Evolutionary conservation across 2,888 invertebrate genomes (phyloP), one percentile per base, ranked within the genome.

Genomic region (Apotomis turbidana): DNA sequence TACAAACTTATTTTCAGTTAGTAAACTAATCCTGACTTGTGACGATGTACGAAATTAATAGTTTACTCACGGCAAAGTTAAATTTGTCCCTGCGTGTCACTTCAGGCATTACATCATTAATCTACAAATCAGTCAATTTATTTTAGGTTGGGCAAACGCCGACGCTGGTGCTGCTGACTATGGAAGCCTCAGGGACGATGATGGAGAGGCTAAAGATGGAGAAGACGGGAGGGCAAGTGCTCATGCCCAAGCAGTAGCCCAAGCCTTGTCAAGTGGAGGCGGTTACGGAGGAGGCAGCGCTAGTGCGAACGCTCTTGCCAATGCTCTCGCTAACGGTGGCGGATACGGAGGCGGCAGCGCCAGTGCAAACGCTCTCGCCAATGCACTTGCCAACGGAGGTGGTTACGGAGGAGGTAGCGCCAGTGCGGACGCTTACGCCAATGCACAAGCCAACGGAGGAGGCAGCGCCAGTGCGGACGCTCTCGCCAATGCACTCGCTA

Each of bases 351-450:
- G 41, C 6, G 41, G 41, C 41, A 51, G 57, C 9, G 49, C 49
- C 0, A 49, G 49, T 46, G 57, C 55, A 10, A 15, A 66, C 6
- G 71, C 64, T 13, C 6, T 46, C 13, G 66, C 64, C 5, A 52
- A 49, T 15, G 64, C 71, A 3, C 12, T 55, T 10, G 64, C 71
- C 10, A 52, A 49, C 9, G 66, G 52, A 15, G 52, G 52, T 27
- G 66, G 44, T 10, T 15, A 12, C 10, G 51, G 60, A n/a, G 60
- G 60, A 4, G 64, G 55, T 9, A 54, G 57, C 9, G 59, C 41
- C 44, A n/a, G 6, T 8, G 71, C 71, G 1, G 54, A 3, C 13
- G 73, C 73, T 5, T n/a, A 41, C n/a, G 68, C 71, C 0, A 54
- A 51, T 8, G 67, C 66, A 1, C 4, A 27, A 12, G 64, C 64